These are phyloP conservation scores for Eueremaeus valkanovi DNA, from an alignment of 2,888 invertebrate species.

Conservation along the genomic window DNA sequence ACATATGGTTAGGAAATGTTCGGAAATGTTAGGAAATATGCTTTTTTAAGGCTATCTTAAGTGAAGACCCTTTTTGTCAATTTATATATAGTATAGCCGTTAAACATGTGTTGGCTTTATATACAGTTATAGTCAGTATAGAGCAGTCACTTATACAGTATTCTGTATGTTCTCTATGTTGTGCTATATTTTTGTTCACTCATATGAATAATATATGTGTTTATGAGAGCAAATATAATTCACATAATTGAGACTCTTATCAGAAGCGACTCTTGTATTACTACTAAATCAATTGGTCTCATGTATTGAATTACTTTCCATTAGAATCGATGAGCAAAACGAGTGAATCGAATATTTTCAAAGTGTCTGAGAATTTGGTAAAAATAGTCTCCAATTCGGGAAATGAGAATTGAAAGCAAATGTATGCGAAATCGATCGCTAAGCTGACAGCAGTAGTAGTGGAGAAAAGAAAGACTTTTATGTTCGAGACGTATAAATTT, in stretches of 20 bases:
- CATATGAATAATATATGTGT: neutral
- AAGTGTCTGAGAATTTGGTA: neutral
- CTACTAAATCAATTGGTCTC: neutral
- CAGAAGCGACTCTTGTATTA: neutral
- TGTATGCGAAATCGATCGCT: constrained; percentile 7
- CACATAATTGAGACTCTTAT: neutral
- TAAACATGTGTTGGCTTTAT: constrained; percentile 7
- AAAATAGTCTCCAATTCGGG: constrained; percentile 1
- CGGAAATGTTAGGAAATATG: too few species aligned
- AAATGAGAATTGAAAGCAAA: neutral
- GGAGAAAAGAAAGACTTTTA: too few species aligned
- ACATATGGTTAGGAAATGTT: constrained; percentile 30
- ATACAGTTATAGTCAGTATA: neutral
- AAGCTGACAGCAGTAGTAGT: neutral
- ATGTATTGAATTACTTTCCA: neutral
- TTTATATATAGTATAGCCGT: neutral
- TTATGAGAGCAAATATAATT: too few species aligned
- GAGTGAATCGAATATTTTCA: neutral
- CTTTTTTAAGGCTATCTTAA: neutral
- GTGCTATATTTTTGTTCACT: too few species aligned
- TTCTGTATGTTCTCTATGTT: neutral
- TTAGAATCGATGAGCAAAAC: neutral
- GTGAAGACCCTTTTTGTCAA: neutral
- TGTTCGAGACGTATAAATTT: neutral
- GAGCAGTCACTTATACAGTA: too few species aligned